Evolutionary conservation across 2,797 vertebrate species (phyloP), one percentile per base, ranked within the genome.

Genomic region (Catostomus latipinnis): DNA sequence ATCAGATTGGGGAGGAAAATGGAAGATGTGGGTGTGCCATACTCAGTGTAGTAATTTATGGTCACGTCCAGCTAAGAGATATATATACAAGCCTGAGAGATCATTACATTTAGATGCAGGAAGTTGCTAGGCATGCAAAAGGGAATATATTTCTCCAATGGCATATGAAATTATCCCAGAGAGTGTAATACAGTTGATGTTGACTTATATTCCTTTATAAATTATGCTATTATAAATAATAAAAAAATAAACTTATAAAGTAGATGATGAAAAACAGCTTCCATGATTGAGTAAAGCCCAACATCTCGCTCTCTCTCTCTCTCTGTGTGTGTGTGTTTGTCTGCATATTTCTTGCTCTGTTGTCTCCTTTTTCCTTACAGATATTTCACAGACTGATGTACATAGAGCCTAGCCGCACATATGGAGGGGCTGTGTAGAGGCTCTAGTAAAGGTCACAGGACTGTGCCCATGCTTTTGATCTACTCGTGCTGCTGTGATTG

Each of bases 401-500:
- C 5, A 52, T 34, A 68, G 11, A 49, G 3, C n/a, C 13, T 58
- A 5, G 22, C 49, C 78, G 49, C 53, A 46, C 78, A 56, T 68
- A 53, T 71, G 71, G 53, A 5, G 8, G 43, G 46, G 4, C 13
- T 75, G 49, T 71, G 58, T 48, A 10, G 52, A 56, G 10, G 6
- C 14, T 49, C 43, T 18, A 1, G 6, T 76, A 34, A 82, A 78
- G 79, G 80, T 80, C 46, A 16, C 7, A 58, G 50, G 9, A 45
- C 65, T 46, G 22, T 46, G 74, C 14, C 54, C 82, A 45, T 68
- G 69, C 43, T 65, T 81, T 80, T 83, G 78, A 83, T 81, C 60
- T 76, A 66, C 45, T 13, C 58, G 74, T 82, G 83, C 85, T 81
- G 82, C 82, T 84, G 85, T 77, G 83, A 87, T 86, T 46, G 57